Evolutionary conservation across 2,113 vertebrate genomes (phyloP).

Genomic region (Anas platyrhynchos): DNA sequence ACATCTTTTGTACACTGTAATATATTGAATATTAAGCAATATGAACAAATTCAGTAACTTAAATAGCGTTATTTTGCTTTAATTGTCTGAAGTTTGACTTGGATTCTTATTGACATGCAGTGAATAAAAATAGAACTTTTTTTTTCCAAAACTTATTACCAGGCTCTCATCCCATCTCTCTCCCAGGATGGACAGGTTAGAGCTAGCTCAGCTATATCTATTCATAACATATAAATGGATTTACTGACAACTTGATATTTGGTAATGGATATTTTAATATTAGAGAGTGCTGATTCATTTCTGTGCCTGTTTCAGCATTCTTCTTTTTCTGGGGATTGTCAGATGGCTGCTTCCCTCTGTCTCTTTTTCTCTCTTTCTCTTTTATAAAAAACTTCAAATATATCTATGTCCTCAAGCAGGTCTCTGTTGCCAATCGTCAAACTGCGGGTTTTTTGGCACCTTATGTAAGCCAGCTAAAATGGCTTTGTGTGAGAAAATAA

Average conservation of each 20-base stretch:
- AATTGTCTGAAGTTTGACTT: background rate
- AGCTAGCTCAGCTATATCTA: background rate
- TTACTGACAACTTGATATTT: background rate
- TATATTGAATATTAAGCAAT: background rate
- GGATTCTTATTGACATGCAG: background rate
- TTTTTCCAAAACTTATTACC: background rate
- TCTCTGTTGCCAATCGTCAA: background rate
- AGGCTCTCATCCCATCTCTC: background rate
- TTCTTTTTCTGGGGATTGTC: background rate
- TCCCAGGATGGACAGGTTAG: background rate
- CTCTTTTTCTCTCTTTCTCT: too few relatives aligned
- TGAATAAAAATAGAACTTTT: background rate
- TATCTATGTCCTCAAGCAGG: background rate
- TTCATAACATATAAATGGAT: background rate
- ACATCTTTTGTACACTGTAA: background rate
- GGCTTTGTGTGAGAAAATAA: background rate
- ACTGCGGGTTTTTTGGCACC: background rate
- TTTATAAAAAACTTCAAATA: background rate
- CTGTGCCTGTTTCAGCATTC: background rate
- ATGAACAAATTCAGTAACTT: background rate
- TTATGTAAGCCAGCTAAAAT: background rate
- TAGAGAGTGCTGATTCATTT: background rate
- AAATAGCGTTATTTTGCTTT: background rate
- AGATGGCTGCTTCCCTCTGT: background rate
- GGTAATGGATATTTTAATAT: conserved; percentile 31